Evolutionary conservation across 2,113 vertebrate species (phyloP).

Genomic region (Dasyprocta punctata): DNA sequence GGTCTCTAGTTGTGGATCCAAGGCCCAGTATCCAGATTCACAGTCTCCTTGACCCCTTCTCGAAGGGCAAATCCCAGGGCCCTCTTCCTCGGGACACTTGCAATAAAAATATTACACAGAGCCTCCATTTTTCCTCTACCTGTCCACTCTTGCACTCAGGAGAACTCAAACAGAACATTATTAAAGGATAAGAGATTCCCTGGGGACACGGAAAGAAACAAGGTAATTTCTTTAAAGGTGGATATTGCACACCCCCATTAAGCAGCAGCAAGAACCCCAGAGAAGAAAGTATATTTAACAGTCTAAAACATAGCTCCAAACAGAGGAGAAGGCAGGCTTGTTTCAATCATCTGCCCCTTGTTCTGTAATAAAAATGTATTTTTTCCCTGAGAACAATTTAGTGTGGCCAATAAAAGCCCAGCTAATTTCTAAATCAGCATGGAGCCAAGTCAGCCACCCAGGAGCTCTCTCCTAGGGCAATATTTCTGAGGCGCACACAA

Average conservation of each 20-base stretch:
- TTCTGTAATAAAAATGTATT: constrained; percentile 83
- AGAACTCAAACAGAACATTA: constrained; percentile 69
- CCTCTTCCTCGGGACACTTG: background rate
- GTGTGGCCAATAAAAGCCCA: constrained; percentile 88
- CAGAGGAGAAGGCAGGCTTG: constrained; percentile 69
- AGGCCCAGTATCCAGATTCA: background rate
- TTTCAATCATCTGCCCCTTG: constrained; percentile 75
- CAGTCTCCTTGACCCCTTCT: background rate
- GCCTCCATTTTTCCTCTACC: background rate
- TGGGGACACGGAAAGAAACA: constrained; percentile 39
- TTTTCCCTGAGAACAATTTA: constrained; percentile 85
- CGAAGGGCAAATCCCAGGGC: background rate
- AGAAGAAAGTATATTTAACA: constrained; percentile 70
- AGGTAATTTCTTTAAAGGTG: constrained; percentile 76
- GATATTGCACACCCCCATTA: constrained; percentile 75
- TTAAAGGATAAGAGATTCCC: constrained; percentile 69
- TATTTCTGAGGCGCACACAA: constrained; percentile 89
- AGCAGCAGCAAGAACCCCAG: constrained; percentile 66
- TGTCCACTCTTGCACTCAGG: constrained; percentile 51
- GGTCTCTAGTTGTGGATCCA: background rate
- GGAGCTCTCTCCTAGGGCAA: constrained; percentile 90
- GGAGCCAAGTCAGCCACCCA: constrained; percentile 91
- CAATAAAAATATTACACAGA: background rate
- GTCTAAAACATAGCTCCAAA: constrained; percentile 66
- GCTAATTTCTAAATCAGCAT: constrained; percentile 92